phyloP scores from a whole-genome alignment of 2,113 vertebrate genomes.

The Tragelaphus strepsiceros region DNA sequence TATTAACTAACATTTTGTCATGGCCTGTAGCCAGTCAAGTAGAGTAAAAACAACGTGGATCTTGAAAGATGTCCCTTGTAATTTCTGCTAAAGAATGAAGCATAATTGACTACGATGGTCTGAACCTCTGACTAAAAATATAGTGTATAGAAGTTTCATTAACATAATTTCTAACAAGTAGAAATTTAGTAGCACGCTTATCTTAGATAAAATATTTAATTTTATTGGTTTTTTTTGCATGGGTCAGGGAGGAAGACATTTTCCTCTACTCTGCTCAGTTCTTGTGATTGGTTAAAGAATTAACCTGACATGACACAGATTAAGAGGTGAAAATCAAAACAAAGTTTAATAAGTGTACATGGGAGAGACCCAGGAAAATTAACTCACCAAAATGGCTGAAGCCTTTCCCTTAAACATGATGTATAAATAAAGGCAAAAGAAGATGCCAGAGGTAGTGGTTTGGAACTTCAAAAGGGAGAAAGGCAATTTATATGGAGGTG shows the following conservation, averaged over 20 bases:
- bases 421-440: not conserved
- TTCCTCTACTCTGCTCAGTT: not conserved
- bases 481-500: not conserved
- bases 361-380: not conserved
- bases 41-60: not conserved
- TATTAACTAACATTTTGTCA: not conserved
- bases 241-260: not conserved
- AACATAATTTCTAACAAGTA: not conserved
- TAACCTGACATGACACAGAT: not conserved
- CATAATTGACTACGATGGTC: not conserved
- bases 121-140: not conserved
- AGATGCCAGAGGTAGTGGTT: not conserved
- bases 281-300: not conserved
- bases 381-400: not conserved
- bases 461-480: not conserved
- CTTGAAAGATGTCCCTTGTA: not conserved
- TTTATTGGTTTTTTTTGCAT: not conserved
- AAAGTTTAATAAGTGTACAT: not conserved
- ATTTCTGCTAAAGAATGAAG: not conserved
- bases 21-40: not conserved
- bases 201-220: not conserved
- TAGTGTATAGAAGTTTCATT: not conserved
- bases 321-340: not conserved
- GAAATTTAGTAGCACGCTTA: not conserved
- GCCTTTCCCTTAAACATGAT: not conserved